Percentiles rank a stretch among this genome's conserved stretches.
Evolutionary conservation across 2,888 invertebrate genomes (phyloP).

Genomic region (Venusia cambrica): DNA sequence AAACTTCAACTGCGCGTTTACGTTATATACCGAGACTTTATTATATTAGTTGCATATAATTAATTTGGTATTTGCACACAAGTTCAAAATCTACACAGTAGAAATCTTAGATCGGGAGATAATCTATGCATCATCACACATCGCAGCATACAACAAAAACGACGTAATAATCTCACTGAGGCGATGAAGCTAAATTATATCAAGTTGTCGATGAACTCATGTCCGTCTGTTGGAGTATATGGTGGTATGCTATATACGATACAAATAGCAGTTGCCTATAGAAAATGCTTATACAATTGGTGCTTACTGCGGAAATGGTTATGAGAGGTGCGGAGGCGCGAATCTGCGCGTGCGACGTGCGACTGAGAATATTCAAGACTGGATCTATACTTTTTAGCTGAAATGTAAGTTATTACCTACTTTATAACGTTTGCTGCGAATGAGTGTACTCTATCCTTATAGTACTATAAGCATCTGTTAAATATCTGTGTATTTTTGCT

Average conservation of each 20-base stretch:
- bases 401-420: too few relatives aligned
- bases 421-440: too few relatives aligned
- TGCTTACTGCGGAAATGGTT: constrained; percentile 9
- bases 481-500: too few relatives aligned
- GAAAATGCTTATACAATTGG: constrained; percentile 5
- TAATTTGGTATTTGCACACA: too few relatives aligned
- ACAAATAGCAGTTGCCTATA: constrained; percentile 7
- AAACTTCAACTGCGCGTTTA: too few relatives aligned
- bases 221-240: constrained; percentile 32
- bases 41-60: too few relatives aligned
- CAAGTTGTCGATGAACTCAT: constrained; percentile 37
- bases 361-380: constrained; percentile 2
- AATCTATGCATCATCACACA: constrained; percentile 38
- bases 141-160: constrained; percentile 33
- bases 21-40: too few relatives aligned
- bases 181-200: constrained; percentile 49
- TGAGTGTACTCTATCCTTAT: too few relatives aligned
- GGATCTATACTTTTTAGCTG: too few relatives aligned
- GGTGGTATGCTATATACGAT: constrained; percentile 9
- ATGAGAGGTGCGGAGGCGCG: constrained; percentile 13
- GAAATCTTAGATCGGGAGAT: constrained; percentile 30
- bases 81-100: constrained; percentile 7
- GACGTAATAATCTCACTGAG: constrained; percentile 45
- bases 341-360: constrained; percentile 3
- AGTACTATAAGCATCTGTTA: too few relatives aligned